Conservation (phyloP, 2,113 vertebrate species). For the Amphiprion percula region DNA sequence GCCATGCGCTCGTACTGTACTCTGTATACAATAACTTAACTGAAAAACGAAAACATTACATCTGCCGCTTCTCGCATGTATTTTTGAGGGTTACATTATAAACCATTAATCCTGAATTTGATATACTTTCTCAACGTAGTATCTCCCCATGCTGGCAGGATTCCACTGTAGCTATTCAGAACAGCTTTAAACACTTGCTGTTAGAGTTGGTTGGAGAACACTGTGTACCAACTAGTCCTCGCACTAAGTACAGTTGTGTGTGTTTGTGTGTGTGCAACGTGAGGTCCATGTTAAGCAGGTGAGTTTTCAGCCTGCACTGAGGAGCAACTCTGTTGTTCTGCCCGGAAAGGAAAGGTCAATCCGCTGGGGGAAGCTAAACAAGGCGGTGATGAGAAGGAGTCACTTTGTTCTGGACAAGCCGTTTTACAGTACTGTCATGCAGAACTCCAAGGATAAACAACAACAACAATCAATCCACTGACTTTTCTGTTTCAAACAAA, state of each 20-base stretch:
- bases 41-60: neutral
- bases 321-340: slow-evolving; percentile 18
- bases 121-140: neutral
- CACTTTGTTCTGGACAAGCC: neutral
- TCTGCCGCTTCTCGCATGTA: neutral
- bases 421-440: neutral
- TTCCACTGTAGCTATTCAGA: neutral
- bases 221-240: neutral
- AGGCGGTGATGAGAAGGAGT: neutral
- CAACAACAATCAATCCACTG: neutral
- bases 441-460: neutral
- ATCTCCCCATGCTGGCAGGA: neutral
- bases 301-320: neutral
- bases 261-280: slow-evolving; percentile 14
- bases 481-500: neutral
- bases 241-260: neutral
- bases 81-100: neutral
- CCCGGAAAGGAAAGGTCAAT: slow-evolving; percentile 26
- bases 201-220: neutral
- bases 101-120: neutral
- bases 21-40: no score
- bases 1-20: no score
- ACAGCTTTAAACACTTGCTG: neutral
- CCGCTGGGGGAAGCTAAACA: neutral
- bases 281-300: slow-evolving; percentile 36